phyloP scores from a whole-genome alignment of 1,140 invertebrate genomes.

The Mizuhopecten yessoensis region DNA sequence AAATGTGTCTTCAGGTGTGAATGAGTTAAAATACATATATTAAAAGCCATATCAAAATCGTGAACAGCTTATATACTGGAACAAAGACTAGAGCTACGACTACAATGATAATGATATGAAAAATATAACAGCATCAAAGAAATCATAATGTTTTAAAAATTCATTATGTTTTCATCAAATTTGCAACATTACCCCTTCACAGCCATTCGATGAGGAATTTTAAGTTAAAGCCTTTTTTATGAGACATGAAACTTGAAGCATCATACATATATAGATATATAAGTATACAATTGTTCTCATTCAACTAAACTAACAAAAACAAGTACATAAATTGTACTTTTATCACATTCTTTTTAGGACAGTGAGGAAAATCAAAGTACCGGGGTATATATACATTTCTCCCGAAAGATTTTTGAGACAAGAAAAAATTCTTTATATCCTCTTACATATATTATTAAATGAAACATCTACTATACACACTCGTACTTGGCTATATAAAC shows the following conservation, averaged over 20 bases:
- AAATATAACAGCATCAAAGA: conserved; percentile 21
- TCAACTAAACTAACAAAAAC: conserved; percentile 1
- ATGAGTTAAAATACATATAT: no score
- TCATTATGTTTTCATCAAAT: no score
- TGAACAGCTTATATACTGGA: no score
- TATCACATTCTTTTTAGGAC: not conserved
- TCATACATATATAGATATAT: not conserved
- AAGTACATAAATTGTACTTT: not conserved
- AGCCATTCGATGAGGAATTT: conserved; percentile 5
- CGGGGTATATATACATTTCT: not conserved
- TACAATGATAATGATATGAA: not conserved
- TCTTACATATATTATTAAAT: no score
- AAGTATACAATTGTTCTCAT: not conserved
- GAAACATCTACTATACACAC: no score
- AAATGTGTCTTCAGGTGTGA: no score
- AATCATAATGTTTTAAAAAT: not conserved
- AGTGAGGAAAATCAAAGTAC: not conserved
- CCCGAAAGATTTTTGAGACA: no score
- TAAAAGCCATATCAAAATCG: not conserved
- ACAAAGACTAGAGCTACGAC: conserved; percentile 7
- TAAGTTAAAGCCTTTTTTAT: not conserved
- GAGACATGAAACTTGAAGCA: not conserved
- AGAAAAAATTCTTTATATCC: no score
- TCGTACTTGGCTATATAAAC: no score
- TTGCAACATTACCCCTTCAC: not conserved